These are phyloP conservation scores for Thoracochromis brauschi DNA, from an alignment of 2,113 vertebrate species.

Conservation along the genomic window DNA sequence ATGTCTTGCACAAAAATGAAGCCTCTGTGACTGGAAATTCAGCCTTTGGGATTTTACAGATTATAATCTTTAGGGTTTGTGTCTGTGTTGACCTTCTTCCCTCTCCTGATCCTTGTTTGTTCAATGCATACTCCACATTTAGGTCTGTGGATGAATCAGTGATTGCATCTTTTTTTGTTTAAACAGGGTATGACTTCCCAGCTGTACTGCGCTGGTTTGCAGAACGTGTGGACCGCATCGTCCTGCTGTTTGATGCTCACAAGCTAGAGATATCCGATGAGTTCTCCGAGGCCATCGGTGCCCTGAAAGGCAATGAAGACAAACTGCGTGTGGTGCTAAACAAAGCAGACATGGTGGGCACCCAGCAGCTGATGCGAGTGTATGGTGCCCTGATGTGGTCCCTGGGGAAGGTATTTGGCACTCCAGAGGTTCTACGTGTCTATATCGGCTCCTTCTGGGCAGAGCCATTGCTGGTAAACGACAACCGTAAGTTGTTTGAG, in stretches of 20 bases:
- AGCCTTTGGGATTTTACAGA: neutral
- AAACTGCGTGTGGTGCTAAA: slow-evolving; percentile 93
- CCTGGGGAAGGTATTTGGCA: slow-evolving; percentile 86
- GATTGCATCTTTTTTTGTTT: neutral
- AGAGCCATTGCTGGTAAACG: slow-evolving; percentile 80
- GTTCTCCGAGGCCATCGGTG: slow-evolving; percentile 86
- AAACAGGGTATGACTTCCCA: slow-evolving; percentile 85
- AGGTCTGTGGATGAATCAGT: neutral
- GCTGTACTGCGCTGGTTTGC: slow-evolving; percentile 91
- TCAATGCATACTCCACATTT: neutral
- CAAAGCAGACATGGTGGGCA: slow-evolving; percentile 92
- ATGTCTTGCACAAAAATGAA: neutral
- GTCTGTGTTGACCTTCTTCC: slow-evolving; percentile 27
- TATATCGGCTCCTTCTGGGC: slow-evolving; percentile 95
- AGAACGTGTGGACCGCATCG: slow-evolving; percentile 87
- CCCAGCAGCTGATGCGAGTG: slow-evolving; percentile 92
- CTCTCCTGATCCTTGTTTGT: slow-evolving; percentile 1
- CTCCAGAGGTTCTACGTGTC: slow-evolving; percentile 88
- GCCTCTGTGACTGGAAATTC: rapidly evolving
- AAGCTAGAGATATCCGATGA: slow-evolving; percentile 94
- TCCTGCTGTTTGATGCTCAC: slow-evolving; percentile 90
- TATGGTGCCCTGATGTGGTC: slow-evolving; percentile 96
- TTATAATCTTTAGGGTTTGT: slow-evolving; percentile 10
- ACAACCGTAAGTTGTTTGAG: slow-evolving; percentile 86
- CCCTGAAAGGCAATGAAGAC: slow-evolving; percentile 88